Conservation (phyloP, 1,140 invertebrate genomes). For the Batillaria attramentaria region DNA sequence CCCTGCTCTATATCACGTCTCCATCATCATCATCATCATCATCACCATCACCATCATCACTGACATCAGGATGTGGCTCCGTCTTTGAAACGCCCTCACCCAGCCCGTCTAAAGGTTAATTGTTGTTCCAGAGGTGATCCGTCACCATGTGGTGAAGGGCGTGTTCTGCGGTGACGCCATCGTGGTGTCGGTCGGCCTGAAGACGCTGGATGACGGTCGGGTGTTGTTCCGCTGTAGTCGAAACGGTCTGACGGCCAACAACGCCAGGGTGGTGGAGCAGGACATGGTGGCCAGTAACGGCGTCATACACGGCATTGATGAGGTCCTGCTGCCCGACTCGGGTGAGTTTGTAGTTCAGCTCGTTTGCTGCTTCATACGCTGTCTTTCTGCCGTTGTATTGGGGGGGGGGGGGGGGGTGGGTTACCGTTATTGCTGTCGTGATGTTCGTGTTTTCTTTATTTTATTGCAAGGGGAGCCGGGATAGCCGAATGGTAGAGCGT, state of each 20-base stretch:
- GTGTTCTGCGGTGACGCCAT: constrained; percentile 55
- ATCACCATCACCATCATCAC: not conserved
- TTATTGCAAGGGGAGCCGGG: too few relatives aligned
- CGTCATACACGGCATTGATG: constrained; percentile 70
- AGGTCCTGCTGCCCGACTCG: constrained; percentile 76
- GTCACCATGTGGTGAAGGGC: constrained; percentile 54
- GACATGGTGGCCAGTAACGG: constrained; percentile 70
- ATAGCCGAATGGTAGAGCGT: too few relatives aligned
- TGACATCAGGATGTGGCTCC: too few relatives aligned
- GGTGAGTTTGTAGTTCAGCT: constrained; percentile 64
- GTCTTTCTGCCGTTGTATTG: too few relatives aligned
- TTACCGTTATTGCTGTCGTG: too few relatives aligned
- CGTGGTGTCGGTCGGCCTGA: constrained; percentile 47
- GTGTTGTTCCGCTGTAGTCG: constrained; percentile 51
- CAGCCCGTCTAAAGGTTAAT: too few relatives aligned
- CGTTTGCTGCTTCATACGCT: not conserved
- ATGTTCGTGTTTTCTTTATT: too few relatives aligned
- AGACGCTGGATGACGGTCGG: constrained; percentile 49
- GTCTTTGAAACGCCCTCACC: too few relatives aligned
- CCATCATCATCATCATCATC: not conserved
- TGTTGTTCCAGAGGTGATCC: constrained; percentile 49
- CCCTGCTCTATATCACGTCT: too few relatives aligned
- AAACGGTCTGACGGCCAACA: constrained; percentile 48
- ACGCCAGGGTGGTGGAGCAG: constrained; percentile 49
- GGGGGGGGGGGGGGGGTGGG: too few relatives aligned